Evolutionary conservation across 2,888 invertebrate species (phyloP), one percentile per base, ranked within the genome.

Genomic region (Escarpia spicata): DNA sequence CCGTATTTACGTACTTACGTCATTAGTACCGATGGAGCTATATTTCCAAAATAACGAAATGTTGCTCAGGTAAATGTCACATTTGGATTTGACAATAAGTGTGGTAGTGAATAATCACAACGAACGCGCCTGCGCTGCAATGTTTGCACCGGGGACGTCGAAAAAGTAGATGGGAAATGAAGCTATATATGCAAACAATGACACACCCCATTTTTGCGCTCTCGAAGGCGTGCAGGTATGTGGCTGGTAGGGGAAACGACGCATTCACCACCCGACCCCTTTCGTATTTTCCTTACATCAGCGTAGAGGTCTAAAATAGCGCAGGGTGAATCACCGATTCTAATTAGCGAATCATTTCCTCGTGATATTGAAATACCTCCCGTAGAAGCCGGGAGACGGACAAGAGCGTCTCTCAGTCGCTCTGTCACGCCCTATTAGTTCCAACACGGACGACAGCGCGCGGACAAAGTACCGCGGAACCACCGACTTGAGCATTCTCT

Each of bases 261-360:
- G 19, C 75, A 26, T 75, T 75, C 75, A 26, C 19, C 75, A 75
- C 26, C 26, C 75, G n/a, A 75, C 75, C 75, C 75, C 75, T 75
- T 37, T 6, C n/a, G n/a, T 26, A 19, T 19, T 75, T 75, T 26
- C 15, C 75, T 75, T 15, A 75, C 75, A 26, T 75, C 75, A 75
- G 75, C 75, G 19, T 3, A 75, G 26, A n/a, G 26, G 6, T 6
- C 2, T 6, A 75, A 26, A 75, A 26, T 75, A 75, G 26, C 75
- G 2, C 19, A 75, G 75, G 75, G 75, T 75, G 75, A 75, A 75
- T 75, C 75, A 75, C 75, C 75, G 75, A 6, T 75, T 75, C 75
- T 75, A 75, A 75, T 75, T 75, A 75, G 75, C 75, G 75, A 75
- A 75, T 75, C 75, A n/a, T 75, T 75, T 75, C 75, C 75, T 75